These are phyloP conservation scores for Gryllus longicercus DNA, from an alignment of 2,888 invertebrate genomes.

Conservation along the genomic window DNA sequence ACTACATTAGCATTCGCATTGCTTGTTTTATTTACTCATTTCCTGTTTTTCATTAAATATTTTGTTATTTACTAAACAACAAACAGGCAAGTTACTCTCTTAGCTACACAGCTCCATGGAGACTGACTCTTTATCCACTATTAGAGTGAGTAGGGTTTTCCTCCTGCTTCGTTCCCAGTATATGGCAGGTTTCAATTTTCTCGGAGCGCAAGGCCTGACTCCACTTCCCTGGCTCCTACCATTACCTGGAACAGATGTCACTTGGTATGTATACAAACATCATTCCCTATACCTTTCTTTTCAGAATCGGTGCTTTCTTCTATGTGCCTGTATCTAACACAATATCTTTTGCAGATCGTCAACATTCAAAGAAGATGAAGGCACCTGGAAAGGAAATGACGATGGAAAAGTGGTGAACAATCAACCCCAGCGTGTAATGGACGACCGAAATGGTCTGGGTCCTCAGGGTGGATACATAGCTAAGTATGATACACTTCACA, in stretches of 20 bases:
- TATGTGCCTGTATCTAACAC: background rate
- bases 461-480: conserved; percentile 55
- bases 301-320: background rate
- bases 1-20: conserved; percentile 4
- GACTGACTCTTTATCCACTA: background rate
- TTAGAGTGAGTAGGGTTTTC: background rate
- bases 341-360: conserved; percentile 46
- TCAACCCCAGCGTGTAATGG: conserved; percentile 52
- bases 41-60: conserved; percentile 8
- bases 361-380: conserved; percentile 55
- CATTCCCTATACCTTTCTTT: conserved; percentile 2
- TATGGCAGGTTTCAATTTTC: background rate
- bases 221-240: conserved; percentile 7
- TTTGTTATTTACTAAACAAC: background rate
- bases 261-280: background rate
- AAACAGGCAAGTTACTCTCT: background rate
- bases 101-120: background rate
- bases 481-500: conserved; percentile 39
- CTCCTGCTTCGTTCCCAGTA: background rate
- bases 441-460: conserved; percentile 50
- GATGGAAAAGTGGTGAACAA: conserved; percentile 57
- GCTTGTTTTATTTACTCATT: background rate
- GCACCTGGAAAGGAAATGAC: conserved; percentile 60
- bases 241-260: background rate
- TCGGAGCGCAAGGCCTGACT: background rate